These are phyloP conservation scores for Diglossa cyanea DNA, from an alignment of 2,797 vertebrate genomes.

Conservation along the genomic window DNA sequence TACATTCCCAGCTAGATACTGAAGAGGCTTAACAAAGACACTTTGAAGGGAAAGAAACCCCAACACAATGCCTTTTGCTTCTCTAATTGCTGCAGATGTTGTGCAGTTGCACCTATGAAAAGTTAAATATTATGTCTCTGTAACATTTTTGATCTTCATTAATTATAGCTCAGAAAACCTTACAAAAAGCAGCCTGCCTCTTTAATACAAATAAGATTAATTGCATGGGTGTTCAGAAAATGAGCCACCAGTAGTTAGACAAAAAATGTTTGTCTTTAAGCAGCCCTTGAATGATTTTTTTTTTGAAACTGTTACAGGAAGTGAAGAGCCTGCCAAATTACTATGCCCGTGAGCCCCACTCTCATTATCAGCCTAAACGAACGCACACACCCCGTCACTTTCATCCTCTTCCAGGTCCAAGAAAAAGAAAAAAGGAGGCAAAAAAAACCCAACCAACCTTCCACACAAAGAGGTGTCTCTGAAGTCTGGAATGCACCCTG, in stretches of 20 bases:
- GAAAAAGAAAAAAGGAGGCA: conserved; percentile 69
- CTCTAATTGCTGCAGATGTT: conserved; percentile 72
- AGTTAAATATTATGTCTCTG: conserved; percentile 74
- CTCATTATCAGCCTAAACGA: conserved; percentile 90
- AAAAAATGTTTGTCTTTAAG: conserved; percentile 78
- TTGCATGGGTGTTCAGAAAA: conserved; percentile 81
- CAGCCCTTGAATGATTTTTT: conserved; percentile 70
- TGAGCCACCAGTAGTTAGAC: conserved; percentile 79
- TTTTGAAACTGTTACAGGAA: conserved; percentile 84
- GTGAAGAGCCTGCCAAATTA: conserved; percentile 84
- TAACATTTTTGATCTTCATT: conserved; percentile 84
- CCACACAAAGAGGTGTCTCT: conserved; percentile 79
- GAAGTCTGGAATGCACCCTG: conserved; percentile 83
- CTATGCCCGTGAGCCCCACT: conserved; percentile 81
- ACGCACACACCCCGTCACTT: conserved; percentile 78
- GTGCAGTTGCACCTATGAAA: conserved; percentile 57
- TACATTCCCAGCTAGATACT: not conserved
- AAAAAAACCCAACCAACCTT: conserved; percentile 35
- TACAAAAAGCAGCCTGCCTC: conserved; percentile 74
- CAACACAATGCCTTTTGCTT: conserved; percentile 4
- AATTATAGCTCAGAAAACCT: conserved; percentile 80
- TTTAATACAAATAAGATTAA: conserved; percentile 84
- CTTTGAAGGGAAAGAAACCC: conserved; percentile 9
- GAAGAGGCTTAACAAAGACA: not conserved
- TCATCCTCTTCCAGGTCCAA: conserved; percentile 83